Evolutionary conservation across 2,888 invertebrate genomes (phyloP), one percentile per base, ranked within the genome.

Genomic region (Lysandra coridon): DNA sequence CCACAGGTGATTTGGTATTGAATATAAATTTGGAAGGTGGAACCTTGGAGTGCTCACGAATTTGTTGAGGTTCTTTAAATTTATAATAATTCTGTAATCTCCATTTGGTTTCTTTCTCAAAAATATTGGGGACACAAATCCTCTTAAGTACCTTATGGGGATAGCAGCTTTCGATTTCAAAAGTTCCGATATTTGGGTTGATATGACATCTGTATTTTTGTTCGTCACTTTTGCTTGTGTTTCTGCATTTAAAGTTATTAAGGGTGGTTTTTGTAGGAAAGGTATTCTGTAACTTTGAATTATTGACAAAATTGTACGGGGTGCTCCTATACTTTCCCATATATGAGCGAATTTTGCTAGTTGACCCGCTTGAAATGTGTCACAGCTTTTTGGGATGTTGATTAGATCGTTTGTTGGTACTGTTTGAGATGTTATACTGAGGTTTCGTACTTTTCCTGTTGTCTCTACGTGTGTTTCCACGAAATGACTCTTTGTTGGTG

Each of bases 11-110:
- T n/a, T n/a, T n/a, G n/a, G n/a, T n/a, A n/a, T n/a, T n/a, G n/a
- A n/a, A n/a, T n/a, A n/a, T n/a, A n/a, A n/a, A 75, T 33, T 80
- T 78, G 78, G n/a, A 0, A 82, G 77, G n/a, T 73, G 80, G 37
- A 81, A 82, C 23, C 49, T 75, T 44, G 17, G 76, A 44, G 80
- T 53, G 12, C 4, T 4, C 12, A 81, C 57, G 64, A 76, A 81
- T 7, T 57, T 33, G 78, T 81, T 81, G 30, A 81, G 69, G 14
- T 37, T 76, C 44, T 80, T 81, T 49, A 81, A 53, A 77, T 81
- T 80, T 60, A 81, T 74, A 14, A 81, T 79, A 7, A 62, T 49
- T 37, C 81, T 44, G 33, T 57, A n/a, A 4, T 69, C 53, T 10
- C 40, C 40, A 40, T 40, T 40, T 40, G 40, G 40, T 40, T 40